Base-by-base conservation (phyloP, 2,888 invertebrate species). In the Lasioglossum figueresi region DNA sequence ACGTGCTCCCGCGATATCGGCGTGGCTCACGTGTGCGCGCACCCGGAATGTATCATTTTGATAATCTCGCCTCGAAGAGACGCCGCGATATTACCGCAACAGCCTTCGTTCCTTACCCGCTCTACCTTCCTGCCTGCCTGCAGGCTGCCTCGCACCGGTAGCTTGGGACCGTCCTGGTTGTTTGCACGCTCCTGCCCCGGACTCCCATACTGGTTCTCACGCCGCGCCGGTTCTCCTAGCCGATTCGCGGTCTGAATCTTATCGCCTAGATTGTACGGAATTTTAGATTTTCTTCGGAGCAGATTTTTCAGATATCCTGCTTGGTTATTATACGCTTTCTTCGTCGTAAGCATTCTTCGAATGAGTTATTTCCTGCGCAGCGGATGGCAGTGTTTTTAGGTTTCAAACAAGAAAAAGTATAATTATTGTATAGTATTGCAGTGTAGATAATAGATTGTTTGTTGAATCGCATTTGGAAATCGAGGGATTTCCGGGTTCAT, bases 21-120 rank as follows among this genome's bases (percentile, higher is more conserved):
- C 78, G 45, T 66, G 70, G 71, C 56, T 80, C 85, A 73, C 79
- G 76, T 73, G 71, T 73, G 14, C 68, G 72, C 70, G 77, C 82
- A 31, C 74, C 14, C 63, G 73, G 85, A 77, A 85, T 85, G 70
- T 74, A 85, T 85, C 80, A 80, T 85, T 85, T 80, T 80, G 85
- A 85, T 85, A 85, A 85, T 85, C 85, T 85, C 79, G 73, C 34
- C 56, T 37, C 75, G 76, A 31, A 43, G 52, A 68, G 73, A 72
- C 84, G 84, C 56, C 72, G 71, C 63, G 59, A 59, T 72, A 84
- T 84, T 82, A 76, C 74, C 63, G 63, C 63, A 31, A 31, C 59
- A 59, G 4, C 63, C 14, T 31, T 31, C 63, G 63, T 31, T 27
- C 63, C 27, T 16, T 31, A 2, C 63, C 16, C 72, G 48, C 43